Evolutionary conservation across 2,113 vertebrate genomes (phyloP).

Genomic region (Hucho hucho): DNA sequence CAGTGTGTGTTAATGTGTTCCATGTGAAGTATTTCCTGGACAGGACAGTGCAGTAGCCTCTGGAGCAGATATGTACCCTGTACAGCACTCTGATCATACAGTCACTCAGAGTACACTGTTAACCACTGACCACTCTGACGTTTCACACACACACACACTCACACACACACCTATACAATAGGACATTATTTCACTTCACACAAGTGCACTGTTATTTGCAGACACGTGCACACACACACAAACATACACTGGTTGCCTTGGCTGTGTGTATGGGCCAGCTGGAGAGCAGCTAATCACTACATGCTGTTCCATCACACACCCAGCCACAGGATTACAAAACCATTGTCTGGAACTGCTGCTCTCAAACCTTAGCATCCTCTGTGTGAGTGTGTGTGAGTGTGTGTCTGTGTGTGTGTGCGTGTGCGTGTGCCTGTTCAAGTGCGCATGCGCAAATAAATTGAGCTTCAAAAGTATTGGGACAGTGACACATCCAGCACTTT

Average conservation of each 20-base stretch:
- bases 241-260: conserved; percentile 30
- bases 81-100: not conserved
- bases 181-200: not conserved
- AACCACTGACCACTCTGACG: not conserved
- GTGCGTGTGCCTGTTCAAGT: not conserved
- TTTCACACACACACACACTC: conserved; percentile 1
- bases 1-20: conserved; percentile 27
- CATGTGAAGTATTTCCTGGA: conserved; percentile 49
- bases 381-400: not conserved
- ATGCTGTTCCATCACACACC: conserved; percentile 45
- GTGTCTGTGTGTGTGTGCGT: not conserved
- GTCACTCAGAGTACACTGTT: conserved; percentile 12
- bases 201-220: not conserved
- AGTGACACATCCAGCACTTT: too few relatives aligned
- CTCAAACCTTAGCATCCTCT: not conserved
- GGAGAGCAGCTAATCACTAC: conserved; percentile 52
- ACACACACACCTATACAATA: not conserved
- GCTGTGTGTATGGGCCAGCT: conserved; percentile 40
- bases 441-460: not conserved
- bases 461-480: not conserved
- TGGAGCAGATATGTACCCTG: conserved; percentile 3
- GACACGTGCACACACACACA: not conserved
- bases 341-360: not conserved
- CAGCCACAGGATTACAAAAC: conserved; percentile 42
- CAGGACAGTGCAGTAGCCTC: not conserved